Conservation (phyloP, 1,140 invertebrate species). For the Drosophila saltans region DNA sequence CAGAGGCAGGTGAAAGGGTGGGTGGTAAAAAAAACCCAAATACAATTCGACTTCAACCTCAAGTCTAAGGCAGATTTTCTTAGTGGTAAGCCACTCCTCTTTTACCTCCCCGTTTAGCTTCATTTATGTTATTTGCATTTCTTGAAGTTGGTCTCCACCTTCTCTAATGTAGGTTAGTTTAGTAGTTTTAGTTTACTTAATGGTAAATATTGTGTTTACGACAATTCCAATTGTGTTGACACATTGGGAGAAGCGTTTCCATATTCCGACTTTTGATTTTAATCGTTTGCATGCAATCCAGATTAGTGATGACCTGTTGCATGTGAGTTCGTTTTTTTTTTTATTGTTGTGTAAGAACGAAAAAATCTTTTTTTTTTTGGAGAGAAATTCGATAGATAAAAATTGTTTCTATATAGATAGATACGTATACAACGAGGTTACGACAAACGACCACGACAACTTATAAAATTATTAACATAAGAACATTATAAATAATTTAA, state of each 20-base stretch:
- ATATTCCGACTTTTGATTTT: slow-evolving; percentile 47
- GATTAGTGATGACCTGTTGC: slow-evolving; percentile 36
- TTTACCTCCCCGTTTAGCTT: slow-evolving; percentile 16
- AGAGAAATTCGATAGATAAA: slow-evolving; percentile 33
- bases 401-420: slow-evolving; percentile 10
- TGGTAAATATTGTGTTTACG: slow-evolving; percentile 67
- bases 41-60: slow-evolving; percentile 55
- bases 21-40: background rate
- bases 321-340: background rate
- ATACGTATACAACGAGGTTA: slow-evolving; percentile 11
- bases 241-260: slow-evolving; percentile 21
- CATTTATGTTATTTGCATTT: slow-evolving; percentile 77
- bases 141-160: slow-evolving; percentile 54
- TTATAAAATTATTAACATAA: slow-evolving; percentile 51
- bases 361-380: background rate
- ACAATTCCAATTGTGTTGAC: slow-evolving; percentile 72
- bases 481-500: slow-evolving; percentile 80
- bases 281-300: slow-evolving; percentile 62
- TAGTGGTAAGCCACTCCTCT: slow-evolving; percentile 10
- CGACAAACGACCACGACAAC: slow-evolving; percentile 4
- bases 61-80: background rate
- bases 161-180: slow-evolving; percentile 11
- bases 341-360: background rate
- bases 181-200: slow-evolving; percentile 44
- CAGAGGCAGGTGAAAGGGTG: too few species aligned